A percentile compares a stretch with the other conserved stretches of the same genome.
phyloP scores from a whole-genome alignment of 2,113 vertebrate genomes.

The Leptobrachium ailaonicum region DNA sequence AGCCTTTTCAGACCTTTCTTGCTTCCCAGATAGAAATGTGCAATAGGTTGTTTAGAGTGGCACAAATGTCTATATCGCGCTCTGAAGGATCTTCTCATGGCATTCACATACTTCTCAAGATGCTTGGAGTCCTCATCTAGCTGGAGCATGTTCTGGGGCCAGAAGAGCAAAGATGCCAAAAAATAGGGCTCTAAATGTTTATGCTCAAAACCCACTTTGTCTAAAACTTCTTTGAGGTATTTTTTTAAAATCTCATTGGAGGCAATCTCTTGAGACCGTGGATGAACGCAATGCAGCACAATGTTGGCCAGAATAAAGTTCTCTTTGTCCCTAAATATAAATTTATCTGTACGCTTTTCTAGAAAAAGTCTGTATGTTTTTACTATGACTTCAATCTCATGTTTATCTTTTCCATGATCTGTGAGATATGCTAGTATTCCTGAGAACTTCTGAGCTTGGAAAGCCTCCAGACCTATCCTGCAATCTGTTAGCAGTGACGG shows the following conservation, averaged over 20 bases:
- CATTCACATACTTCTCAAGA: constrained; percentile 53
- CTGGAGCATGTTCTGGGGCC: constrained; percentile 57
- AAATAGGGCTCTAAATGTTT: constrained; percentile 60
- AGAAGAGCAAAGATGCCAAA: constrained; percentile 65
- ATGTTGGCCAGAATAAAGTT: constrained; percentile 69
- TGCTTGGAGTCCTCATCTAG: constrained; percentile 57
- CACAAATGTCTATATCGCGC: constrained; percentile 53
- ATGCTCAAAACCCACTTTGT: constrained; percentile 6
- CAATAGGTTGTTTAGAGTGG: constrained; percentile 57
- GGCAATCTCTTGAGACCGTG: constrained; percentile 49
- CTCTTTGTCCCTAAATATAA: constrained; percentile 58
- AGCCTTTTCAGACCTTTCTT: constrained; percentile 53
- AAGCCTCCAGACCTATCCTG: constrained; percentile 52
- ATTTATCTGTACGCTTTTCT: constrained; percentile 47
- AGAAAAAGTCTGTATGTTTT: constrained; percentile 52
- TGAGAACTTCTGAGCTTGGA: constrained; percentile 63
- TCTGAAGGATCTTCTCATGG: constrained; percentile 55
- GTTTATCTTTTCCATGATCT: constrained; percentile 46
- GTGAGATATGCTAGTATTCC: constrained; percentile 62
- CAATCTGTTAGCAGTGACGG: constrained; percentile 48
- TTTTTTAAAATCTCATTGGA: constrained; percentile 46
- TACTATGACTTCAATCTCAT: constrained; percentile 59
- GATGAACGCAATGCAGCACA: constrained; percentile 65
- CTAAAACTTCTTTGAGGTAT: constrained; percentile 57
- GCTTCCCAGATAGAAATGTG: constrained; percentile 62